phyloP scores from a whole-genome alignment of 2,113 vertebrate species.

The Conger conger region DNA sequence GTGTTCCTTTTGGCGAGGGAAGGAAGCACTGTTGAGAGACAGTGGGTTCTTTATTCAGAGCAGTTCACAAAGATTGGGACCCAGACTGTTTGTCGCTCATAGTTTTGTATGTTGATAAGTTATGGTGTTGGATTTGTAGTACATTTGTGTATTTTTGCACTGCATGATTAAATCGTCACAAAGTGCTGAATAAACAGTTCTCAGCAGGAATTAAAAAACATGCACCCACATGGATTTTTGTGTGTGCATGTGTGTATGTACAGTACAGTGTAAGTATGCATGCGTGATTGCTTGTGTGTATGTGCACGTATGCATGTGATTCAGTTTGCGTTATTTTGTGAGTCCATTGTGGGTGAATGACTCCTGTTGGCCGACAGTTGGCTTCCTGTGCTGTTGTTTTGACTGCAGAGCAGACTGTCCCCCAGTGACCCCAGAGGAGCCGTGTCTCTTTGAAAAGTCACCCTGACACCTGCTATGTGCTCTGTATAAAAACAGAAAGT shows the following conservation, averaged over 20 bases:
- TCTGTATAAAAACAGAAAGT: conserved; percentile 19
- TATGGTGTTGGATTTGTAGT: background rate
- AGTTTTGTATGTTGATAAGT: background rate
- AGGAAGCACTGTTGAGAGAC: background rate
- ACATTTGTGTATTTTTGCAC: background rate
- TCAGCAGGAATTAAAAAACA: background rate
- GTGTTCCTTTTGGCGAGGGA: background rate
- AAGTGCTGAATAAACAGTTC: no score
- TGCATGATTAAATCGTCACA: background rate
- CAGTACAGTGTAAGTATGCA: background rate
- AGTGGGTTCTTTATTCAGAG: background rate
- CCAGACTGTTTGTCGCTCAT: background rate
- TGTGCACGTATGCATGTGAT: background rate
- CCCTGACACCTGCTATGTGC: conserved; percentile 17
- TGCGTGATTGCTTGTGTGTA: conserved; percentile 1
- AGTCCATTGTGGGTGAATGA: background rate
- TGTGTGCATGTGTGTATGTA: background rate
- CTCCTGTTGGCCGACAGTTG: background rate
- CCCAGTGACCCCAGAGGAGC: conserved; percentile 8
- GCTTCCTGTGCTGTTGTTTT: conserved; percentile 15
- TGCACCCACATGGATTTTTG: background rate
- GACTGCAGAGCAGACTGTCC: conserved; percentile 17
- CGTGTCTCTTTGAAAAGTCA: background rate
- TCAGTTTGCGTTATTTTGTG: background rate
- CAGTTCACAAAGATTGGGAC: background rate